These are phyloP conservation scores for Neosilurus hyrtlii DNA, from an alignment of 2,797 vertebrate species.

Conservation along the genomic window DNA sequence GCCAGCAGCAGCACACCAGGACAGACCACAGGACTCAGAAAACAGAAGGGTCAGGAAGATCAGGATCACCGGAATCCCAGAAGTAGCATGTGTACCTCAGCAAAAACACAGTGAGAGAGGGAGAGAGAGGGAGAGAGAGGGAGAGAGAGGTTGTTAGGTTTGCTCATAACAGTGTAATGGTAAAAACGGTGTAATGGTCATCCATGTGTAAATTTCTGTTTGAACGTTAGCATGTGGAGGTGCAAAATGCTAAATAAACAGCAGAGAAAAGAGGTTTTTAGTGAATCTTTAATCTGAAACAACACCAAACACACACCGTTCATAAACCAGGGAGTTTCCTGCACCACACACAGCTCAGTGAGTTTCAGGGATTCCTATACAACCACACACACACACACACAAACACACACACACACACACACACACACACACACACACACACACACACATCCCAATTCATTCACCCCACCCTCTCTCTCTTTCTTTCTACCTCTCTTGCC, in stretches of 20 bases:
- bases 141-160: too few species aligned
- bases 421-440: slow-evolving; percentile 8
- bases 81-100: too few species aligned
- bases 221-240: not conserved
- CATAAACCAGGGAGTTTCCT: slow-evolving; percentile 32
- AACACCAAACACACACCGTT: slow-evolving; percentile 17
- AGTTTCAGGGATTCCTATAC: slow-evolving; percentile 23
- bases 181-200: too few species aligned
- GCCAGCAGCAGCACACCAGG: too few species aligned
- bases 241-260: slow-evolving; percentile 4
- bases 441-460: not conserved
- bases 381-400: slow-evolving; percentile 3
- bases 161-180: too few species aligned
- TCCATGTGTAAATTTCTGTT: too few species aligned
- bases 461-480: slow-evolving; percentile 30
- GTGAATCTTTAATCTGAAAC: slow-evolving; percentile 18
- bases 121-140: too few species aligned
- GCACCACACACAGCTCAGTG: slow-evolving; percentile 21
- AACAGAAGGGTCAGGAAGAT: too few species aligned
- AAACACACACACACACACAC: slow-evolving; percentile 16
- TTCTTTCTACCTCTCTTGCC: slow-evolving; percentile 42
- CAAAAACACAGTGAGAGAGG: too few species aligned
- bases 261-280: slow-evolving; percentile 4
- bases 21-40: too few species aligned
- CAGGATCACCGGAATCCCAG: too few species aligned